Evolutionary conservation across 1,140 invertebrate genomes (phyloP), one percentile per base, ranked within the genome.

Genomic region (Achroia grisella): DNA sequence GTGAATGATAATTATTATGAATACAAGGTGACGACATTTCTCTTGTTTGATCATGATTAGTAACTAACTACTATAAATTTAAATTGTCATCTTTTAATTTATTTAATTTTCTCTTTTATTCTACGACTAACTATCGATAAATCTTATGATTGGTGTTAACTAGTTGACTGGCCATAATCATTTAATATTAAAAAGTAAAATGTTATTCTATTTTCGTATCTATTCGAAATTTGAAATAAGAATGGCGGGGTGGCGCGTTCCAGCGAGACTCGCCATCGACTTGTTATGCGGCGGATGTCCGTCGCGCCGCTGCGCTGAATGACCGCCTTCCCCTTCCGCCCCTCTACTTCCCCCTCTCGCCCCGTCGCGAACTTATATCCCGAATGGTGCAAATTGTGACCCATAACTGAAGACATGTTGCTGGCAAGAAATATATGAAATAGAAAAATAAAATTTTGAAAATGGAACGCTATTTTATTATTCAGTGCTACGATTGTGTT

Each of bases 211-310:
- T 55, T 55, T 62, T 69, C 49, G 50, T 62, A 65, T 57, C 49
- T 65, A 65, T 64, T 59, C 56, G 46, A 65, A 62, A 61, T 69
- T 61, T 60, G 48, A 56, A 66, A 70, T 70, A 70, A 70, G 66
- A 59, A 56, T 54, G 59, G 50, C 50, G 40, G 35, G 39, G 45
- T 48, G 31, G 39, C 45, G 43, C 47, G 57, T 55, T 53, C 56
- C 48, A 48, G 39, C 15, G 50, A 55, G 59, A 60, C 39, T 65
- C 62, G 62, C 68, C 75, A 76, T 78, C 74, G 74, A 80, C 71
- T 84, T 84, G 80, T 83, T 83, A 83, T 81, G 77, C 79, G 75
- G 71, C 77, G 79, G 79, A 83, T 71, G 76, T 83, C 79, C 79
- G 79, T 73, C 71, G 79, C 72, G 68, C 74, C 72, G 72, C 71